phyloP scores from a whole-genome alignment of 2,797 vertebrate species.

The Mormyrops boulengeri region DNA sequence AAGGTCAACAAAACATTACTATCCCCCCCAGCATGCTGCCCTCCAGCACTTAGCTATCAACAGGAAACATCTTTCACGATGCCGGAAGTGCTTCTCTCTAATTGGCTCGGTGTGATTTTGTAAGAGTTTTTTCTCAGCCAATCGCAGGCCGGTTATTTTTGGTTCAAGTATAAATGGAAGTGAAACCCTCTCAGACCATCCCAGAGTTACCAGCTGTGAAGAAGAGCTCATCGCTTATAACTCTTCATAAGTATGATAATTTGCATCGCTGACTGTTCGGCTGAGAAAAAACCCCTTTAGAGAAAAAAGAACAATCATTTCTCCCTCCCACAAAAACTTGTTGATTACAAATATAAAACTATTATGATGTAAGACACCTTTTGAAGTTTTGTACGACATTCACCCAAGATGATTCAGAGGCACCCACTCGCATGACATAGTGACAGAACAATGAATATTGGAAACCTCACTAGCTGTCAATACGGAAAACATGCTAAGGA shows the following conservation, averaged over 20 bases:
- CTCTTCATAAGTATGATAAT: neutral
- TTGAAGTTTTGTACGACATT: neutral
- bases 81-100: constrained; percentile 82
- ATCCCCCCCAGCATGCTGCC: constrained; percentile 45
- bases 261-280: neutral
- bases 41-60: constrained; percentile 68
- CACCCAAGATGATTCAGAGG: neutral
- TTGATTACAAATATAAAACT: neutral
- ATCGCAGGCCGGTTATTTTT: constrained; percentile 83
- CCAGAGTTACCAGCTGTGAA: constrained; percentile 21
- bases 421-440: neutral
- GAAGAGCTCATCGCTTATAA: neutral
- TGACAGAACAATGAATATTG: neutral
- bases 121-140: constrained; percentile 67
- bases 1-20: constrained; percentile 64
- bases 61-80: constrained; percentile 94
- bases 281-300: neutral
- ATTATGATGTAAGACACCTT: neutral
- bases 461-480: neutral
- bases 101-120: constrained; percentile 76
- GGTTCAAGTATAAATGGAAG: constrained; percentile 80
- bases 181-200: constrained; percentile 30
- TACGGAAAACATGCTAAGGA: neutral
- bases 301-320: neutral
- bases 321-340: neutral